Percentiles rank a stretch among this genome's conserved stretches.
Conservation (phyloP, 2,888 invertebrate genomes). For the Drosophila mimica region DNA sequence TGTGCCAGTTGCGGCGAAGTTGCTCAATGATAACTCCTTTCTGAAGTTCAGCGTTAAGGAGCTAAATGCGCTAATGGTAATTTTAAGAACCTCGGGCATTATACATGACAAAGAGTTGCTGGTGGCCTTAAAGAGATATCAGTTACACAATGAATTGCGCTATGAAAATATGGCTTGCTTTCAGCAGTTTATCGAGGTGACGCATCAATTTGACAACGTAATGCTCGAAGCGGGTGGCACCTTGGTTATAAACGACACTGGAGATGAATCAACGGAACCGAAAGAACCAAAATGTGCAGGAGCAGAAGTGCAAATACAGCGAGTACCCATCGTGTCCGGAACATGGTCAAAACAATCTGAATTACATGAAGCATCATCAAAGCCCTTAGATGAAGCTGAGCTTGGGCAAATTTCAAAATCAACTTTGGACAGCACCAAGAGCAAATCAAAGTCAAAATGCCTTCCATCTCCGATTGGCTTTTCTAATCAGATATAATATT, state of each 20-base stretch:
- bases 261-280: background rate
- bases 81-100: conserved; percentile 32
- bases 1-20: conserved; percentile 31
- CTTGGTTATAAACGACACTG: conserved; percentile 12
- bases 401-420: background rate
- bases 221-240: conserved; percentile 57
- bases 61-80: conserved; percentile 49
- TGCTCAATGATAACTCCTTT: conserved; percentile 50
- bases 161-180: conserved; percentile 53
- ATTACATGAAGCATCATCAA: background rate
- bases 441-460: background rate
- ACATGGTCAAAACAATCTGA: background rate
- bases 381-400: background rate
- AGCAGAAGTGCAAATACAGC: background rate
- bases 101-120: conserved; percentile 39
- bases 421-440: too few species aligned
- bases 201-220: conserved; percentile 40
- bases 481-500: too few species aligned
- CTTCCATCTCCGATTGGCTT: background rate
- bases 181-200: conserved; percentile 54
- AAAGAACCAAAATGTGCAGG: background rate
- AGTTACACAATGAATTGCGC: conserved; percentile 46
- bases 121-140: conserved; percentile 51
- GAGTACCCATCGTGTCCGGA: background rate
- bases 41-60: conserved; percentile 43